Evolutionary conservation across 2,113 vertebrate genomes (phyloP), one percentile per base, ranked within the genome.

Genomic region (Rhadina sibilatrix): DNA sequence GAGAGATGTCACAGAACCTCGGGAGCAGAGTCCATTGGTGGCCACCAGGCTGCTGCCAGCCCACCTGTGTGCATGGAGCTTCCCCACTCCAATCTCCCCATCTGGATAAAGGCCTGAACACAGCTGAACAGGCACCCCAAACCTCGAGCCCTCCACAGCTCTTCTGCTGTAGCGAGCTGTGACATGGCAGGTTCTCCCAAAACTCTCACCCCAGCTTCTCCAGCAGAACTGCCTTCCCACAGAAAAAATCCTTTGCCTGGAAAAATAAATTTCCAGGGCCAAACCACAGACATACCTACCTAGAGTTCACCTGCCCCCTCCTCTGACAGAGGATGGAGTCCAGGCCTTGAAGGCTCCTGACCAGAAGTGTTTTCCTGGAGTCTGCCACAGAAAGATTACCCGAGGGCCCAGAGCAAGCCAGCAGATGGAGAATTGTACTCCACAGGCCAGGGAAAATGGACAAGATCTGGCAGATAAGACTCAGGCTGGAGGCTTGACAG

Each of bases 391-490:
- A 27, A 57, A 71, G 56, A 70, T 42, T 63, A 89, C 30, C 47
- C 40, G 0, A 0, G 49, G 49, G 21, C 60, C 35, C 61, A 37
- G 74, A 63, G 16, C 0, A 0, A 63, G 60, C 42, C 3, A 3
- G 25, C 31, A 75, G 83, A 38, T 21, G 33, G 75, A 50, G 56
- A 94, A 68, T 5, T 9, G 30, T 37, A 49, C 31, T 46, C 40
- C 90, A 69, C 33, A n/a, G 61, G 61, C 65, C 42, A 31, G 33
- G 31, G 50, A 92, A 37, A 75, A 57, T 0, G 3, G 90, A 63
- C 70, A 78, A 71, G 44, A 75, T 82, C 60, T 0, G 0, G 28
- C 20, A 89, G 89, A 20, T 46, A 52, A 75, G 64, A 44, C n/a
- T n/a, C 21, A 19, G 63, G 28, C 60, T 50, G 59, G 37, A 71